These are phyloP conservation scores for Cepphus grylle DNA, from an alignment of 2,113 vertebrate species.

Conservation along the genomic window DNA sequence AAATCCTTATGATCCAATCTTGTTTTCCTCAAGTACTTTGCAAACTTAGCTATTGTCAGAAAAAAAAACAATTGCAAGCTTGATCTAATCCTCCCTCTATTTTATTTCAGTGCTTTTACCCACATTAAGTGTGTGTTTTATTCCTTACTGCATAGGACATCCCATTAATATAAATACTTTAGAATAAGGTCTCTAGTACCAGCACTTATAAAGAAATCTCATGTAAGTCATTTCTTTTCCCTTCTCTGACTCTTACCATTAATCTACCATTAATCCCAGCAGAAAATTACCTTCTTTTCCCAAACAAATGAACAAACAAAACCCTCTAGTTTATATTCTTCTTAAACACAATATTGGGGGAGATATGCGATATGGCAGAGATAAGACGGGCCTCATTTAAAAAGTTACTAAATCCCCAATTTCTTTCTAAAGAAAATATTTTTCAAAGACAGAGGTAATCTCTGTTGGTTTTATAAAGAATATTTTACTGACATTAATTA, in stretches of 20 bases:
- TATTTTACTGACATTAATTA: neutral
- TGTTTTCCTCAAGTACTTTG: neutral
- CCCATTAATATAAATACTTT: neutral
- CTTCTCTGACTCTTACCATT: neutral
- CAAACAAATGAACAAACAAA: neutral
- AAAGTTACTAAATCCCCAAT: neutral
- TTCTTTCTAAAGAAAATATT: neutral
- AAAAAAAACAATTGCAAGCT: neutral
- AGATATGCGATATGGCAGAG: neutral
- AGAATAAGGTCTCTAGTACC: neutral
- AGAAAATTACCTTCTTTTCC: neutral
- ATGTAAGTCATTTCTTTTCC: neutral
- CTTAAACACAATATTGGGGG: neutral
- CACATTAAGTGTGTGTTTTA: neutral
- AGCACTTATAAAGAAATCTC: neutral
- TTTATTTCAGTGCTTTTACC: neutral
- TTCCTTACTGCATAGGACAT: neutral
- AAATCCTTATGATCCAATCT: neutral
- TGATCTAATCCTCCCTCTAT: neutral
- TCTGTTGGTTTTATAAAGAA: neutral
- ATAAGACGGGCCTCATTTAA: neutral
- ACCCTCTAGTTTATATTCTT: neutral
- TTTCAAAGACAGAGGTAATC: neutral
- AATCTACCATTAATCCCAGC: neutral
- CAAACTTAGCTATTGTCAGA: neutral